A percentile compares a stretch with the other conserved stretches of the same genome.
Evolutionary conservation across 2,888 invertebrate species (phyloP).

Genomic region (Aethes cnicana): DNA sequence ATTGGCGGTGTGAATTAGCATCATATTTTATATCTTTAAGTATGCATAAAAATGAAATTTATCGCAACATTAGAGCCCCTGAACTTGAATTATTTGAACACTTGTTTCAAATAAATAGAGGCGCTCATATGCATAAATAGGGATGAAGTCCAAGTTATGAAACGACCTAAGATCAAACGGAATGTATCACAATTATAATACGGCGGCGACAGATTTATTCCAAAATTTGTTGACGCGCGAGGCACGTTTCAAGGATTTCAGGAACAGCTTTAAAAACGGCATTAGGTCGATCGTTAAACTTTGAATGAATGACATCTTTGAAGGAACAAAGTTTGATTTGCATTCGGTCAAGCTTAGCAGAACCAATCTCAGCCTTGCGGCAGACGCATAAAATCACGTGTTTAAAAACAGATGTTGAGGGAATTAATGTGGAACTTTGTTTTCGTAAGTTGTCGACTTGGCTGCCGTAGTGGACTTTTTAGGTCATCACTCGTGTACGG

Average conservation of each 20-base stretch:
- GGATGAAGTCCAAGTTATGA: conserved; percentile 16
- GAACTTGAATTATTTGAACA: neutral
- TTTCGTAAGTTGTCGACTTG: conserved; percentile 66
- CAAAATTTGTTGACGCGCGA: conserved; percentile 76
- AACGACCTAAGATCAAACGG: conserved; percentile 61
- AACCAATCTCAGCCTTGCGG: conserved; percentile 37
- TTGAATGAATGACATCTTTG: conserved; percentile 79
- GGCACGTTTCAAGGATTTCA: conserved; percentile 80
- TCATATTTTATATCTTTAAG: too few species aligned
- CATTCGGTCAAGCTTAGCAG: neutral
- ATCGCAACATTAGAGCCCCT: neutral
- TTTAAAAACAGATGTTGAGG: conserved; percentile 32
- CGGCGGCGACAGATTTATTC: conserved; percentile 69
- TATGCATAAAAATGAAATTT: neutral
- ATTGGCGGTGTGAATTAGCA: too few species aligned
- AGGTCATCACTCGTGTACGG: conserved; percentile 71
- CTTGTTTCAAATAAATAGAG: conserved; percentile 9
- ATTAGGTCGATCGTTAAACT: conserved; percentile 80
- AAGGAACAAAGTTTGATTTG: conserved; percentile 45
- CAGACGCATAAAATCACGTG: conserved; percentile 14
- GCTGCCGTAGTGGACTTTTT: conserved; percentile 68
- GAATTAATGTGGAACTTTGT: conserved; percentile 43
- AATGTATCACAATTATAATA: conserved; percentile 38
- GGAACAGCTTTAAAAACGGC: conserved; percentile 77
- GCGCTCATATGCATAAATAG: conserved; percentile 5